Conservation (phyloP, 2,113 vertebrate genomes). For the Odobenus rosmarus region DNA sequence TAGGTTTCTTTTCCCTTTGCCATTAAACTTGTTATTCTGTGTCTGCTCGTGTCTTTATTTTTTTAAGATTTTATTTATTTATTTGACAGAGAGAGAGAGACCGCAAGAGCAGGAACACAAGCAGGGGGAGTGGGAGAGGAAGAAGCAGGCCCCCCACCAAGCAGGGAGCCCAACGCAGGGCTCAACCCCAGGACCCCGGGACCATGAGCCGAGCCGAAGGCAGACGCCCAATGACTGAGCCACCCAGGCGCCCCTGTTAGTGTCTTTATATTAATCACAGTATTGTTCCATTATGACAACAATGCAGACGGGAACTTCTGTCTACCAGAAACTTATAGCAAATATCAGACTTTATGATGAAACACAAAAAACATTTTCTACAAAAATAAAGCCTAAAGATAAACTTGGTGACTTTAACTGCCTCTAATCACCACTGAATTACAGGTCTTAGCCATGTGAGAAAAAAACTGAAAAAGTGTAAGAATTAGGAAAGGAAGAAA, state of each 20-base stretch:
- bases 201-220: no score
- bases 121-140: no score
- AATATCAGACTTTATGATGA: not conserved
- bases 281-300: not conserved
- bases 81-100: no score
- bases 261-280: not conserved
- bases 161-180: no score
- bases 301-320: not conserved
- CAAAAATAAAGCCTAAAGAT: not conserved
- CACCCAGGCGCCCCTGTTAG: not conserved
- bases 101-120: no score
- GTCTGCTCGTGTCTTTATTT: not conserved
- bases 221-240: no score
- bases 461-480: not conserved
- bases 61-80: no score
- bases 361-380: not conserved
- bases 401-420: not conserved
- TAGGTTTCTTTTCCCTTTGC: constrained; percentile 17
- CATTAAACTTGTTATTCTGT: not conserved
- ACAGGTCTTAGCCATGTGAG: not conserved
- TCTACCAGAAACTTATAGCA: not conserved
- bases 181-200: no score
- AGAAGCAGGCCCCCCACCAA: no score
- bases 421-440: not conserved
- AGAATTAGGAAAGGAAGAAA: not conserved